Evolutionary conservation across 2,888 invertebrate genomes (phyloP), one percentile per base, ranked within the genome.

Genomic region (Plutella xylostella): DNA sequence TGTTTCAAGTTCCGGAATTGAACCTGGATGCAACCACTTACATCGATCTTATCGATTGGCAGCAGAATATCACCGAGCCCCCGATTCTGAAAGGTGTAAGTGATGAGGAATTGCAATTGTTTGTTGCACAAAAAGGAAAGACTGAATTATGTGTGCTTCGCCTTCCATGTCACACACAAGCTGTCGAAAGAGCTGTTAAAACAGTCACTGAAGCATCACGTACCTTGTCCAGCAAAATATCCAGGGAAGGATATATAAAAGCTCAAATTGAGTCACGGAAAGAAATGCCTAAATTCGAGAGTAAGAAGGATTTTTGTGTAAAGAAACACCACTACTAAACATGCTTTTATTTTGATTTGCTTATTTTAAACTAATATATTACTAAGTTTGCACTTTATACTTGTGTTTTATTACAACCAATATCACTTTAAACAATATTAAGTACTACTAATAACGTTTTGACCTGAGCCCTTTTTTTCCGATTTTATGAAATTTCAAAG

Each of bases 11-110:
- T 15, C 42, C 45, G 14, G 21, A 34, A 39, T 4, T 51, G 35
- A 50, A 51, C 35, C 35, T 50, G 20, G 21, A 50, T 48, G 47
- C 48, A 42, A 37, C 45, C 28, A 28, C 28, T 20, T 50, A 50
- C 38, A 43, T 43, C 19, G 50, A 55, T 38, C 25, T 57, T 9
- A 52, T 56, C 12, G 30, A 54, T 18, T 57, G 54, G 55, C 55
- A 56, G 21, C 31, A 50, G 41, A 40, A 49, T 12, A 45, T 53
- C 39, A 44, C 48, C 9, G 43, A 49, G 31, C 49, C 49, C 38
- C 47, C 48, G 19, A 34, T 50, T 43, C 46, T 55, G 18, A 49
- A 43, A 46, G 5, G n/a, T 31, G 15, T 53, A 45, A 38, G 45
- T 17, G 45, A 53, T 14, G 47, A 51, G 49, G 22, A 48, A 18